Base-by-base conservation (phyloP, 92 coral and sea anemone genomes). In the Phenganax marumi region DNA sequence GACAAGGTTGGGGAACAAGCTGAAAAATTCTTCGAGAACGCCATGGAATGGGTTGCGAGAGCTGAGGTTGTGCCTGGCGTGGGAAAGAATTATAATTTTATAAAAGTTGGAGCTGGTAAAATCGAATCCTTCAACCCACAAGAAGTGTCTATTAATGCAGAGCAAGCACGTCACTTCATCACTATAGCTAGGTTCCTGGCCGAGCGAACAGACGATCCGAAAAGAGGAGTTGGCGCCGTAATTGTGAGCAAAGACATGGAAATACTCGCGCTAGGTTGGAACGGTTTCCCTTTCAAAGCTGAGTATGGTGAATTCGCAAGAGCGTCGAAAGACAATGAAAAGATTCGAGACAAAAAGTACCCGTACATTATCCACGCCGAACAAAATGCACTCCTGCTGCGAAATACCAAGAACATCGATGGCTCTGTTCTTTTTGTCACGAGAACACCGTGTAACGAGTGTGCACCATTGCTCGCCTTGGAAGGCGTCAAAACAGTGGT, bases 131-230 rank as follows among this genome's bases (percentile, higher is more conserved):
- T 75, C 18, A n/a, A 75, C 22, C 80, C 80, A 75, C 18, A 10
- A 1, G 26, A 1, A 10, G 22, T 8, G 12, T 6, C 8, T 14
- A 0, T 10, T 14, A 51, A 72, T 81, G 82, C 70, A 52, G 9
- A 68, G 13, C 85, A 86, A 54, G 92, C 92, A 10, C 76, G 48
- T 8, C 90, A 76, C 78, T 73, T 88, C 80, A 33, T 85, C 49
- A 56, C 87, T 43, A 73, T 91, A 76, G 97, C 97, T 52, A 80
- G 86, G 68, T 82, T 93, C 56, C 78, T 93, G 12, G 89, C 93
- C 0, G 83, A 88, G 68, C 88, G 93, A 10, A 81, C 97, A 25
- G 97, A 93, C 22, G 97, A 93, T 60, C 97, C 97, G n/a, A 90
- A 77, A 33, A 87, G 85, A 13, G 91, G 97, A n/a, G 97, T 93